Percentiles rank a stretch among this genome's conserved stretches.
Evolutionary conservation across 2,888 invertebrate species (phyloP).

Genomic region (Euclidia mi): DNA sequence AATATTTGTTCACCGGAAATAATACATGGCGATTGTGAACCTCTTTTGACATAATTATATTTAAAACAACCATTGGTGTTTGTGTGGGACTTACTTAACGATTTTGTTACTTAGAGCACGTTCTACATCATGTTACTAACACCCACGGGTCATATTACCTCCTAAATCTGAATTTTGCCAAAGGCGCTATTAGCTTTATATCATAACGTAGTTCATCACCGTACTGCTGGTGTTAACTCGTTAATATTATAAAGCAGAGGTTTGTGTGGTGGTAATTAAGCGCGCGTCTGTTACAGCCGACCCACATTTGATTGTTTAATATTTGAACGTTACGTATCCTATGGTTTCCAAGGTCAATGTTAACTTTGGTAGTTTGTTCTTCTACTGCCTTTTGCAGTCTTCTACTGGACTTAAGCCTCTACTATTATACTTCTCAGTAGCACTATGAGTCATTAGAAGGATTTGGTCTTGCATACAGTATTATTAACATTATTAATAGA

Average conservation of each 20-base stretch:
- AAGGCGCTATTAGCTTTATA: constrained; percentile 40
- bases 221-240: constrained; percentile 29
- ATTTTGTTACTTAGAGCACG: constrained; percentile 40
- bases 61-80: constrained; percentile 30
- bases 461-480: too few relatives aligned
- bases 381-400: too few relatives aligned
- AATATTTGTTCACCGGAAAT: constrained; percentile 47
- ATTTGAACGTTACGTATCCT: neutral
- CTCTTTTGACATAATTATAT: constrained; percentile 42
- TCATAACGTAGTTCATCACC: constrained; percentile 48
- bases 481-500: too few relatives aligned
- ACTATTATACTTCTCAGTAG: too few relatives aligned
- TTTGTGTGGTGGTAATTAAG: constrained; percentile 29
- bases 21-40: constrained; percentile 42
- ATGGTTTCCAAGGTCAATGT: neutral
- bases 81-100: constrained; percentile 38
- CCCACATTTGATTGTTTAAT: constrained; percentile 10
- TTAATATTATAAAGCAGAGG: constrained; percentile 36
- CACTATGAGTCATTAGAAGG: too few relatives aligned
- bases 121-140: constrained; percentile 38
- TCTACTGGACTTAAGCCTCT: too few relatives aligned
- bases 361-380: too few relatives aligned
- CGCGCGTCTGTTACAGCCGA: constrained; percentile 22
- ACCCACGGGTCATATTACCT: constrained; percentile 47
- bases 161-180: constrained; percentile 46